A percentile compares a stretch with the other conserved stretches of the same genome.
Evolutionary conservation across 2,113 vertebrate species (phyloP).

Genomic region (Ia io): DNA sequence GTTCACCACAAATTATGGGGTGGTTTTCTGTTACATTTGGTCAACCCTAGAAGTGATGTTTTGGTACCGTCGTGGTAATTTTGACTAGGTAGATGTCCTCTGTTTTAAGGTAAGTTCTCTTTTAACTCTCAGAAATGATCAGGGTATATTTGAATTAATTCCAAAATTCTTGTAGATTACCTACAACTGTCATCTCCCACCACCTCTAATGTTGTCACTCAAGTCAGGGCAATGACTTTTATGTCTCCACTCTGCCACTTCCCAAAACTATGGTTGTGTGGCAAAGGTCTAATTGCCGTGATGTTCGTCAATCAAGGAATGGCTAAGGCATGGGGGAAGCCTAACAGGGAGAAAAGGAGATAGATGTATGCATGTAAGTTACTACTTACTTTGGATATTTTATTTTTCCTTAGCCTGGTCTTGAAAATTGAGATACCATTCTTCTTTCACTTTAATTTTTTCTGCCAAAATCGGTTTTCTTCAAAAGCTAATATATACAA

Average conservation of each 20-base stretch:
- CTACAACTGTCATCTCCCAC: background rate
- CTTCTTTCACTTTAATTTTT: constrained; percentile 60
- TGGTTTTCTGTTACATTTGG: background rate
- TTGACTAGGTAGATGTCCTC: background rate
- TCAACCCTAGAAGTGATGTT: background rate
- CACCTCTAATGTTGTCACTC: background rate
- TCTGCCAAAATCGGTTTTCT: constrained; percentile 60
- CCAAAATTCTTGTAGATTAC: background rate
- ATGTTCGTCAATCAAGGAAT: background rate
- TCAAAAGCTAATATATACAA: constrained; percentile 40
- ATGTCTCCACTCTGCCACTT: background rate
- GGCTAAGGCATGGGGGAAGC: background rate
- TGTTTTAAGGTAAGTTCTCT: background rate
- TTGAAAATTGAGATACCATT: constrained; percentile 44
- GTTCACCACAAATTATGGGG: background rate
- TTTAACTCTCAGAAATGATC: background rate
- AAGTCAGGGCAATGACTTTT: background rate
- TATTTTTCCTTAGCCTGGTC: background rate
- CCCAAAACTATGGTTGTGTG: background rate
- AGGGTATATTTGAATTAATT: background rate
- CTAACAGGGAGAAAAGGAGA: background rate
- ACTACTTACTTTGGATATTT: background rate
- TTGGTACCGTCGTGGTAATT: background rate
- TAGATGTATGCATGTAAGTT: background rate
- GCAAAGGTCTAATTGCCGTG: background rate